Evolutionary conservation across 1,140 invertebrate species (phyloP), one percentile per base, ranked within the genome.

Genomic region (Aphaenogaster rudis): DNA sequence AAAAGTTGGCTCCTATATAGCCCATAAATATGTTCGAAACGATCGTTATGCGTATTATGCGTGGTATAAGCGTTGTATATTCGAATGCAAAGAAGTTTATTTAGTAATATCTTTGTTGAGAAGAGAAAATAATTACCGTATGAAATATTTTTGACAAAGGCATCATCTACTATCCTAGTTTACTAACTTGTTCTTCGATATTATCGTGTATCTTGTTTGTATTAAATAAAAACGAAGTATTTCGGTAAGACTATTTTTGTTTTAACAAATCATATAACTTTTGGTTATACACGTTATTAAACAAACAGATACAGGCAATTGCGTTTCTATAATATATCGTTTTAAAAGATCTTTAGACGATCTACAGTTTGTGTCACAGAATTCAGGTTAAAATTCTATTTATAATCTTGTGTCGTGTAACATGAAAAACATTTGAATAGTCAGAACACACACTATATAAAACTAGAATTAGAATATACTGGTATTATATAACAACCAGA

Each of bases 1-100:
- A 88, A 72, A 66, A 45, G 17, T 42, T 48, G 69, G 50, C 11
- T 86, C 33, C 64, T 81, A 59, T 63, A 50, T 17, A 39, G 11
- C 8, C 1, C 21, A 57, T 71, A 71, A 66, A 80, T 66, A 66
- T 64, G n/a, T 42, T 54, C 4, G 21, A 54, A 9, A 42, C 15
- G 13, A 42, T 39, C 7, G 7, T 52, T 66, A 11, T 15, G 6
- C 28, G 9, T n/a, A 39, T n/a, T 54, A 81, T 21, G 9, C 3
- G 36, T 9, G 2, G 6, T 21, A 54, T 8, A 13, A 69, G 7
- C 17, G n/a, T 17, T 28, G 48, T 7, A 28, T 17, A 11, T 63
- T 61, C 3, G 13, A 52, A 69, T n/a, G n/a, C 15, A 67, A 42
- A 67, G 13, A 15, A 42, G 4, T 36, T 48, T 69, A 78, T 48